phyloP scores from a whole-genome alignment of 2,797 vertebrate genomes.

The Hippoglossus hippoglossus region DNA sequence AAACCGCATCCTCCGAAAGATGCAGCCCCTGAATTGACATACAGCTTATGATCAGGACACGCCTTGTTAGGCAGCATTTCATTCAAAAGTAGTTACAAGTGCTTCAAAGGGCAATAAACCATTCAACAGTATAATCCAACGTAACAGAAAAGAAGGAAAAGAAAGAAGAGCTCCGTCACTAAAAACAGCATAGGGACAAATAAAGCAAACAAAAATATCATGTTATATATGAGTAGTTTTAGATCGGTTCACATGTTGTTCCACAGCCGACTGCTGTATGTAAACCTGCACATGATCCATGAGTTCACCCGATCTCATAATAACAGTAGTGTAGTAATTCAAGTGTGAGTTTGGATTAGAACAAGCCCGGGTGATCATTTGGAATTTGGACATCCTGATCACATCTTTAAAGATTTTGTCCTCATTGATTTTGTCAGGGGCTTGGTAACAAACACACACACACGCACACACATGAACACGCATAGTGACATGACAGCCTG shows the following conservation, averaged over 20 bases:
- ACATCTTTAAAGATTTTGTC: slow-evolving; percentile 51
- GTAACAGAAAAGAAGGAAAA: too few species aligned
- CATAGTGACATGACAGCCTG: slow-evolving; percentile 66
- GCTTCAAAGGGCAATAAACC: too few species aligned
- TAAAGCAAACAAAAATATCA: too few species aligned
- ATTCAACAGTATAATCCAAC: too few species aligned
- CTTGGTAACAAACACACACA: slow-evolving; percentile 16
- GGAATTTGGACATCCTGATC: slow-evolving; percentile 39
- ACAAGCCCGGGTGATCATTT: slow-evolving; percentile 1
- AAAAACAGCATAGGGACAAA: too few species aligned
- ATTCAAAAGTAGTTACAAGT: too few species aligned
- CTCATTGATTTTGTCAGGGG: slow-evolving; percentile 57
- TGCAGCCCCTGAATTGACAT: too few species aligned
- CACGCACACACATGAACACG: slow-evolving; percentile 21
- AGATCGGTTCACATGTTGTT: background rate
- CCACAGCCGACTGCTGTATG: background rate
- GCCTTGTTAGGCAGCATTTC: too few species aligned
- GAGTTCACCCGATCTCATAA: slow-evolving; percentile 2
- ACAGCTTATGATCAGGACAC: too few species aligned
- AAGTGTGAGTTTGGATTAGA: slow-evolving; percentile 11
- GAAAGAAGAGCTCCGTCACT: too few species aligned
- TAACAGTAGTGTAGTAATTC: background rate
- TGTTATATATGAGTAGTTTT: background rate
- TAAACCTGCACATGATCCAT: background rate
- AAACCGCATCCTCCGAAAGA: too few species aligned